Base-by-base conservation (phyloP, 2,888 invertebrate genomes). In the Agrochola litura region DNA sequence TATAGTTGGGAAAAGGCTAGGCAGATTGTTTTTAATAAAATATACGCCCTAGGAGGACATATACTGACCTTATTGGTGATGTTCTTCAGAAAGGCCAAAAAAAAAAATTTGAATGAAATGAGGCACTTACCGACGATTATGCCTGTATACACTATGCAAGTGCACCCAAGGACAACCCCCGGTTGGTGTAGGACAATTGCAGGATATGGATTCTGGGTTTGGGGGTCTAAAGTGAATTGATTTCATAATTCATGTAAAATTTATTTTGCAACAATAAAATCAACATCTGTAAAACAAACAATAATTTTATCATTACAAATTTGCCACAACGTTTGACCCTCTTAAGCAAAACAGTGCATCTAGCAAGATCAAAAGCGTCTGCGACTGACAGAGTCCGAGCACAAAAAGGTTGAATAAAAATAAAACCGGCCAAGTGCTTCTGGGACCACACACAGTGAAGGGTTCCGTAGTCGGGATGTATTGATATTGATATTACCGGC, bases 281-380 rank as follows among this genome's bases (percentile, higher is more conserved):
- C 30, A 61, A 10, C 0, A 72, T 22, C 30, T 52, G 0, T 9
- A 14, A 30, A 14, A 22, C 8, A 22, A 49, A 54, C 22, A 41
- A 30, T n/a, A 25, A 6, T 58, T n/a, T 46, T 56, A 43, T 49
- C 2, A 22, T 22, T 64, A 49, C 46, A 66, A 41, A 63, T 46
- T 52, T 16, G 30, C 14, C 37, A 52, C 25, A 54, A 37, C 22
- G 41, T n/a, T 58, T 46, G 67, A 49, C 43, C 41, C 30, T n/a
- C 37, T 22, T 46, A 22, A 67, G 56, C 43, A 73, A 75, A 84
- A 68, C 52, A 49, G 66, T 85, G 82, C 79, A 86, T 77, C 75
- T 73, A 64, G 16, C 63, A 64, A 80, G 74, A 76, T 79, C 79
- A 84, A 86, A 86, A 69, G 78, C 46, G 49, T 58, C 68, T 82